Percentiles rank a stretch among this genome's conserved stretches.
These are phyloP conservation scores for Dascillus cervinus DNA, from an alignment of 2,888 invertebrate species.

Conservation along the genomic window DNA sequence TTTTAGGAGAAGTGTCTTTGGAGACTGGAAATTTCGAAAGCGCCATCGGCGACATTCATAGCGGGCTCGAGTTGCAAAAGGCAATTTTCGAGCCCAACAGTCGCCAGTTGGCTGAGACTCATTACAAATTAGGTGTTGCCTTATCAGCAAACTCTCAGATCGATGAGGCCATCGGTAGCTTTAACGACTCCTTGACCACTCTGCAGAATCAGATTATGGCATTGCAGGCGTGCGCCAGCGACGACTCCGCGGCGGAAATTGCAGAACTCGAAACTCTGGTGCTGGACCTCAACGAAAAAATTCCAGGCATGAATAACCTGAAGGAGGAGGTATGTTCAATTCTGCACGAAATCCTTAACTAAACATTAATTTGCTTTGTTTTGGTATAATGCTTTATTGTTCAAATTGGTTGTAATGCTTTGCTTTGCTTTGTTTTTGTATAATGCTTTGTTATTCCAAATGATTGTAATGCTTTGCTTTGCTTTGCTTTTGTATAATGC, in stretches of 20 bases:
- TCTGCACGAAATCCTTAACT: too few species aligned
- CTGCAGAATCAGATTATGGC: slow-evolving; percentile 51
- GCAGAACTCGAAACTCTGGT: slow-evolving; percentile 72
- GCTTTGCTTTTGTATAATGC: too few species aligned
- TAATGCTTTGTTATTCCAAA: too few species aligned
- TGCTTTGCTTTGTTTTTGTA: too few species aligned
- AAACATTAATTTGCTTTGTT: too few species aligned
- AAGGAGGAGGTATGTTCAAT: slow-evolving; percentile 61
- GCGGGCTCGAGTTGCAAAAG: slow-evolving; percentile 48
- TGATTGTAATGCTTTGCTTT: too few species aligned
- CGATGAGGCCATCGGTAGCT: slow-evolving; percentile 70
- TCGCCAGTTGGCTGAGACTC: slow-evolving; percentile 72
- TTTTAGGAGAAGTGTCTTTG: slow-evolving; percentile 84
- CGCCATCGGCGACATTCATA: slow-evolving; percentile 73
- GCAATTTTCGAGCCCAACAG: slow-evolving; percentile 52
- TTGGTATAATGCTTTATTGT: too few species aligned
- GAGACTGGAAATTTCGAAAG: slow-evolving; percentile 84
- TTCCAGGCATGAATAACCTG: slow-evolving; percentile 76
- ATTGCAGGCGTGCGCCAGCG: slow-evolving; percentile 47
- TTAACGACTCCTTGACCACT: slow-evolving; percentile 65
- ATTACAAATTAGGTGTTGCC: slow-evolving; percentile 86
- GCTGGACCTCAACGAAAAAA: slow-evolving; percentile 84
- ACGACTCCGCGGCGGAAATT: slow-evolving; percentile 52
- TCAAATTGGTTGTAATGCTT: too few species aligned
- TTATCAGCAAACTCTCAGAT: slow-evolving; percentile 69